Conservation (phyloP, 2,888 invertebrate species). For the Archips xylosteana region DNA sequence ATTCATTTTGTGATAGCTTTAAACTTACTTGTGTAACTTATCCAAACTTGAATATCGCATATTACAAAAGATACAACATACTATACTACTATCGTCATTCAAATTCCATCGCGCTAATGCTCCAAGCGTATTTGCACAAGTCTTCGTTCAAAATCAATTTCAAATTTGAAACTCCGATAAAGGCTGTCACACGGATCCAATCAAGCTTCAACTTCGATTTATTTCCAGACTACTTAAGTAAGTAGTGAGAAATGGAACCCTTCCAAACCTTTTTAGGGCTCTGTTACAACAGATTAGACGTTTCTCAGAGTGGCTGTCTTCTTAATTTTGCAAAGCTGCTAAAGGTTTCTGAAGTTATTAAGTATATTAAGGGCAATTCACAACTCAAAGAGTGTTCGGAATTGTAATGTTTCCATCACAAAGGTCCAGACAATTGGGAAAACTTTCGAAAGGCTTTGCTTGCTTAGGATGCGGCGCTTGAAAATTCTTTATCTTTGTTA, state of each 20-base stretch:
- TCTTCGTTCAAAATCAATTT: constrained; percentile 28
- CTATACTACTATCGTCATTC: not conserved
- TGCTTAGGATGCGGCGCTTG: constrained; percentile 7
- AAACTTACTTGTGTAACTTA: no score
- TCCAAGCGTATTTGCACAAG: constrained; percentile 23
- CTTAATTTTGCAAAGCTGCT: constrained; percentile 22
- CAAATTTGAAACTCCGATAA: constrained; percentile 33
- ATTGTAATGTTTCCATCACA: constrained; percentile 10
- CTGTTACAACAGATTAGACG: constrained; percentile 22
- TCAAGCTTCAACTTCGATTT: constrained; percentile 24
- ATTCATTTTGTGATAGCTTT: no score
- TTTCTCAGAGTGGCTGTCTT: constrained; percentile 11
- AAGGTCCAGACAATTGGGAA: constrained; percentile 5
- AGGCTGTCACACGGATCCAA: constrained; percentile 27
- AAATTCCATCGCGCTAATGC: not conserved
- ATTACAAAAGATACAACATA: no score
- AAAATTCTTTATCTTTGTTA: constrained; percentile 12
- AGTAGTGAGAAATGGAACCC: constrained; percentile 35
- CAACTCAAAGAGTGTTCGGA: constrained; percentile 2
- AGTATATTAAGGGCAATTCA: constrained; percentile 8
- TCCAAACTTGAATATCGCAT: no score
- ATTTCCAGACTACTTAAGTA: constrained; percentile 36
- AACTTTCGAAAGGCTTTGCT: constrained; percentile 12
- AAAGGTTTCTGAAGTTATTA: constrained; percentile 20
- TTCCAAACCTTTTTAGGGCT: constrained; percentile 32